Evolutionary conservation across 92 coral and sea anemone species (phyloP), one percentile per base, ranked within the genome.

Genomic region (Zoanthus sansibaricus): DNA sequence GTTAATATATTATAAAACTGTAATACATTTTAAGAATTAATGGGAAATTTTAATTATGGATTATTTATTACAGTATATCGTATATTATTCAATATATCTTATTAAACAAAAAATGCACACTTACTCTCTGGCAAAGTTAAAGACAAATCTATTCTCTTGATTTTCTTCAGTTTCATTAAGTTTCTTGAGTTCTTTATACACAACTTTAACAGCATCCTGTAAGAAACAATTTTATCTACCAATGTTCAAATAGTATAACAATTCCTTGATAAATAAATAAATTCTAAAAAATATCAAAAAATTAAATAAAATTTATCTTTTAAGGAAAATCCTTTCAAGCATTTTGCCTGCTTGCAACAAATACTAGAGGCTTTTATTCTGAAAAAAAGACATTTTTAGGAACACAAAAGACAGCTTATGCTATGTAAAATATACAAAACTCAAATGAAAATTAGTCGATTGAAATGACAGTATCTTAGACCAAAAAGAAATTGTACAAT

Each of bases 151-250:
- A 44, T 74, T 74, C 49, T 74, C 78, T 74, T 74, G 78, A 42
- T 74, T 74, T 74, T 45, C 78, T 74, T 74, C 78, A 44, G 48
- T 74, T 74, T 74, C 32, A 44, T 49, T 58, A 74, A 33, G 78
- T 49, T 74, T 74, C 48, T 74, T 74, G 21, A 74, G 78, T 45
- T 74, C 78, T 74, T 74, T 74, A 25, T 74, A 74, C 59, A 74
- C 78, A 44, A 44, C 13, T 25, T 52, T 74, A 45, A 74, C 78
- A 46, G 78, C 78, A 74, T 74, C 78, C 78, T 74, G 58, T 11
- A 46, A 74, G 62, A 56, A 12, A 11, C 17, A 56, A 56, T 56
- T 56, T 56, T 12, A 56, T 56, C 62, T 56, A 56, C 62, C 62
- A 56, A 56, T 56, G 62, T 56, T 56, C 62, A 56, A 56, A 56